Percentiles rank a stretch among this genome's conserved stretches.
These are phyloP conservation scores for Ovis aries DNA, from an alignment of 2,113 vertebrate genomes.

Conservation along the genomic window DNA sequence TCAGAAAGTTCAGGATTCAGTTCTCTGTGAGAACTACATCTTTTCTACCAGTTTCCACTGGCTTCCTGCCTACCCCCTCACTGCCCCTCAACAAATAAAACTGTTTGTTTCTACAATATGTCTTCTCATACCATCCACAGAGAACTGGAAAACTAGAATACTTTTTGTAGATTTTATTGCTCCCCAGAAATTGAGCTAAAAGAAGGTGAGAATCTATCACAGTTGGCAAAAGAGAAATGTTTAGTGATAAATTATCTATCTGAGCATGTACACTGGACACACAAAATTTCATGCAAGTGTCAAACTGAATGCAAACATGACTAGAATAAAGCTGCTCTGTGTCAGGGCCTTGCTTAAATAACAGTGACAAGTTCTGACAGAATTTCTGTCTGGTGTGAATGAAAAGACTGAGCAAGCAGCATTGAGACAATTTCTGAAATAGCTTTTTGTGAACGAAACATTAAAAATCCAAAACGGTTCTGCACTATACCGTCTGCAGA, in stretches of 20 bases:
- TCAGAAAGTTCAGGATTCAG: not conserved
- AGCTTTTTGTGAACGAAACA: slow-evolving; percentile 19
- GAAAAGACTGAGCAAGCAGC: not conserved
- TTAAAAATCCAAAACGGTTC: not conserved
- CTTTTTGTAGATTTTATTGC: slow-evolving; percentile 15
- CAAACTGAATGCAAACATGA: slow-evolving; percentile 14
- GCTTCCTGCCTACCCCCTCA: not conserved
- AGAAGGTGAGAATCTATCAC: slow-evolving; percentile 33
- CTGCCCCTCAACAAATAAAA: not conserved
- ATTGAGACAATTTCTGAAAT: not conserved
- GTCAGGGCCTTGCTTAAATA: slow-evolving; percentile 34
- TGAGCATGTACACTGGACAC: not conserved
- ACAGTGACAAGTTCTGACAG: slow-evolving; percentile 47
- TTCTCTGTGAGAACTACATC: not conserved
- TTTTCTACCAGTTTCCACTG: not conserved
- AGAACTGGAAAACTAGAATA: slow-evolving; percentile 24
- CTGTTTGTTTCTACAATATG: slow-evolving; percentile 5
- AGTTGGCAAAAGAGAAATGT: not conserved
- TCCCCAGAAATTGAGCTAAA: slow-evolving; percentile 30
- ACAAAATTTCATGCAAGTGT: not conserved
- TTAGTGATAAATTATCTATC: slow-evolving; percentile 44
- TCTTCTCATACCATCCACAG: not conserved
- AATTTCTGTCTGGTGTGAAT: not conserved
- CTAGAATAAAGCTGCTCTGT: slow-evolving; percentile 36
- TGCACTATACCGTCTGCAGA: not conserved